Percentiles rank a stretch among this genome's conserved stretches.
These are phyloP conservation scores for Neoniphon sammara DNA, from an alignment of 2,797 vertebrate genomes.

Conservation along the genomic window DNA sequence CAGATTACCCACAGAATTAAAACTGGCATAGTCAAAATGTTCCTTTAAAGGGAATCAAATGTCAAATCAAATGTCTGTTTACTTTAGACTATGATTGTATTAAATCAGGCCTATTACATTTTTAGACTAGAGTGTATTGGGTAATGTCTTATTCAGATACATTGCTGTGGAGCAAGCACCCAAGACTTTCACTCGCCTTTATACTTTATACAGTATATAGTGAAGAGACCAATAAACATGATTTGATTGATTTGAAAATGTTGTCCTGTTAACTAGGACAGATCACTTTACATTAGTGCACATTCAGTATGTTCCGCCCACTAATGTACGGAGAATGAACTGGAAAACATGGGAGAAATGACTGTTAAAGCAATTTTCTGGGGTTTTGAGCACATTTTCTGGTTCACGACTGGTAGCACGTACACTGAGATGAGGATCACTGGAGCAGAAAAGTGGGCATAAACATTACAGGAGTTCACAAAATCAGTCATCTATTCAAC, in stretches of 20 bases:
- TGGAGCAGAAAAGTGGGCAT: conserved; percentile 1
- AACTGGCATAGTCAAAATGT: too few species aligned
- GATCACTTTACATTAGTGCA: neutral
- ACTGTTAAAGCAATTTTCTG: conserved; percentile 3
- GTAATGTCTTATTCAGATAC: too few species aligned
- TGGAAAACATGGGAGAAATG: neutral
- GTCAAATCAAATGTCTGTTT: too few species aligned
- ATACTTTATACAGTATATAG: too few species aligned
- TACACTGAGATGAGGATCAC: neutral
- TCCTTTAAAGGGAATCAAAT: neutral
- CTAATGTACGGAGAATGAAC: too few species aligned
- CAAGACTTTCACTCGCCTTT: too few species aligned
- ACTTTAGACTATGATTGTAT: too few species aligned
- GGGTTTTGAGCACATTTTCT: conserved; percentile 6
- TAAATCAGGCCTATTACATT: too few species aligned
- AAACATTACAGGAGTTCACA: conserved; percentile 1
- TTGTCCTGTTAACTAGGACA: neutral
- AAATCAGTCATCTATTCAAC: neutral
- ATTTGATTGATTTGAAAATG: too few species aligned
- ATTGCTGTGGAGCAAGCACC: too few species aligned
- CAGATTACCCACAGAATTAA: neutral
- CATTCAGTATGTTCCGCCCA: neutral
- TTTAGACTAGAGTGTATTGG: too few species aligned
- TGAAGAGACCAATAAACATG: too few species aligned
- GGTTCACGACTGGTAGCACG: neutral